A percentile compares a stretch with the other conserved stretches of the same genome.
Conservation (phyloP, 2,888 invertebrate genomes). For the Protophormia terraenovae region DNA sequence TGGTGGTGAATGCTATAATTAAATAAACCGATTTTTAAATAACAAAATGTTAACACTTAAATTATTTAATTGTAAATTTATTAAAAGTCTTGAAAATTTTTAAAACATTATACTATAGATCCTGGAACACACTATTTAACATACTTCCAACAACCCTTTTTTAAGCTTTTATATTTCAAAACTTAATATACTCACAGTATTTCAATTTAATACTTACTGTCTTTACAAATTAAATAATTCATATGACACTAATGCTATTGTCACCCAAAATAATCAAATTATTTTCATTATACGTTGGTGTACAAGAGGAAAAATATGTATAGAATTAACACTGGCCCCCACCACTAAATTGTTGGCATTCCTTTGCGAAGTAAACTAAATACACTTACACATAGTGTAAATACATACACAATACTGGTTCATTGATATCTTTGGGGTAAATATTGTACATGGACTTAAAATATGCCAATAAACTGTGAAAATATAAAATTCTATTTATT, state of each 20-base stretch:
- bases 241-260: slow-evolving; percentile 29
- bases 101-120: too few relatives aligned
- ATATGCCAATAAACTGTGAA: slow-evolving; percentile 51
- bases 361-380: slow-evolving; percentile 10
- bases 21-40: too few relatives aligned
- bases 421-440: slow-evolving; percentile 38
- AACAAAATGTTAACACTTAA: too few relatives aligned
- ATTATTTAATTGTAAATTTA: too few relatives aligned
- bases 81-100: too few relatives aligned
- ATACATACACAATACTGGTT: not conserved
- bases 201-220: slow-evolving; percentile 13
- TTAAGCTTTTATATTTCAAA: not conserved
- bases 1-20: too few relatives aligned
- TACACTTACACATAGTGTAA: not conserved
- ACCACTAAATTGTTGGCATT: slow-evolving; percentile 22
- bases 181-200: not conserved
- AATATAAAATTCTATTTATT: slow-evolving; percentile 52
- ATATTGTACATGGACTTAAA: slow-evolving; percentile 10
- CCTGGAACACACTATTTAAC: too few relatives aligned
- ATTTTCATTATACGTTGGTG: slow-evolving; percentile 7
- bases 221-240: slow-evolving; percentile 27
- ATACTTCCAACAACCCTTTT: not conserved
- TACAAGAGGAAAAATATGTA: not conserved
- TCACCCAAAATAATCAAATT: slow-evolving; percentile 31
- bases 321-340: not conserved